phyloP scores from a whole-genome alignment of 1,140 invertebrate genomes.

The Nephotettix cincticeps region DNA sequence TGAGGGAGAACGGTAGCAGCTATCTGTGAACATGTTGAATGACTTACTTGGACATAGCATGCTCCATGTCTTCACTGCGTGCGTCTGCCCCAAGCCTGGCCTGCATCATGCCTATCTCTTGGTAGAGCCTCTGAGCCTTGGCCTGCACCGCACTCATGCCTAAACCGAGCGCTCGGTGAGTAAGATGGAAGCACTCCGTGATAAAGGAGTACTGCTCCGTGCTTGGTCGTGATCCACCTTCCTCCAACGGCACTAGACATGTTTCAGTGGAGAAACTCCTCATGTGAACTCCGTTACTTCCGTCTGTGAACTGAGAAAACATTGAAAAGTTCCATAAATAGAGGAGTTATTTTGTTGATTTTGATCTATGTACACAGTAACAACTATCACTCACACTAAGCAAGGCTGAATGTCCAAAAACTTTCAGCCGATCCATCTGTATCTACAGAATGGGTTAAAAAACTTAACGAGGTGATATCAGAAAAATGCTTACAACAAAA shows the following conservation, averaged over 20 bases:
- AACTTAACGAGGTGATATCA: no score
- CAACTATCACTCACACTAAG: no score
- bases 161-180: constrained; percentile 82
- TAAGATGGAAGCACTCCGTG: constrained; percentile 88
- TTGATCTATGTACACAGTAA: no score
- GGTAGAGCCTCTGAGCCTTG: constrained; percentile 64
- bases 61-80: constrained; percentile 62
- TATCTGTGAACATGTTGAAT: constrained; percentile 50
- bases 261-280: constrained; percentile 69
- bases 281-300: constrained; percentile 58
- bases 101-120: constrained; percentile 76
- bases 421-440: no score
- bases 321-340: no score
- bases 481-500: no score
- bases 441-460: no score
- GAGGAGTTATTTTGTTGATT: no score
- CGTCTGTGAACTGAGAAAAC: no score
- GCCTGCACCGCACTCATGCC: constrained; percentile 80
- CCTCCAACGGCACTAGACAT: constrained; percentile 67
- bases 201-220: constrained; percentile 75
- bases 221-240: constrained; percentile 54
- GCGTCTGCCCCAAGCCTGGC: constrained; percentile 56
- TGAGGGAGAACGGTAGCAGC: no score
- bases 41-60: constrained; percentile 56
- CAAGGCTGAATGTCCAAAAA: no score